phyloP scores from a whole-genome alignment of 2,797 vertebrate genomes.

The Esox lucius region DNA sequence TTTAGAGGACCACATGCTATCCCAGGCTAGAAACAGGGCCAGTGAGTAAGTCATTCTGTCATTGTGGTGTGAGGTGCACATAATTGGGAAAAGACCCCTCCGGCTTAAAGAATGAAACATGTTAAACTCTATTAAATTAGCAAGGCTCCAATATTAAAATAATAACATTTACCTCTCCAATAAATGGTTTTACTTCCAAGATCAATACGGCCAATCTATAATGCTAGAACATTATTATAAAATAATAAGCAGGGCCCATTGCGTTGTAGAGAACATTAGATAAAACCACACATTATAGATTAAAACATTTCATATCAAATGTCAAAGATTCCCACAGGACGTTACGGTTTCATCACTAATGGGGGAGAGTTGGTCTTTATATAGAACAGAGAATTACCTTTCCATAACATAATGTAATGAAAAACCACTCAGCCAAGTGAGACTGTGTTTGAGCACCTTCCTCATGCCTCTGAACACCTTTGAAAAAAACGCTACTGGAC shows the following conservation, averaged over 20 bases:
- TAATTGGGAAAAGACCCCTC: conserved; percentile 51
- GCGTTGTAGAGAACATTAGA: conserved; percentile 73
- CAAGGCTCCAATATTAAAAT: conserved; percentile 79
- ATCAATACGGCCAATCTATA: conserved; percentile 77
- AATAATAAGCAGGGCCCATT: conserved; percentile 78
- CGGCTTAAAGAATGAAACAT: conserved; percentile 65
- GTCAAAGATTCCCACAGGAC: conserved; percentile 75
- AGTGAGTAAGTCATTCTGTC: conserved; percentile 44
- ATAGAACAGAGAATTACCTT: conserved; percentile 46
- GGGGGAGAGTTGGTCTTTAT: conserved; percentile 43
- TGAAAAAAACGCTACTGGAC: conserved; percentile 26
- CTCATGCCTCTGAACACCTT: not conserved
- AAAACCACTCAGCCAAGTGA: conserved; percentile 30
- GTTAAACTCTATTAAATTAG: conserved; percentile 76
- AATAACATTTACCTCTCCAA: conserved; percentile 80
- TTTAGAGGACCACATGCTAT: not conserved
- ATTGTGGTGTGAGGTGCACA: conserved; percentile 25
- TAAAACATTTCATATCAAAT: conserved; percentile 81
- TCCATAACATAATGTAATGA: conserved; percentile 30
- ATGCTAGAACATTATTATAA: conserved; percentile 80
- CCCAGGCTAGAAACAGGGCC: not conserved
- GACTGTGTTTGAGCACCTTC: conserved; percentile 21
- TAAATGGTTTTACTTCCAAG: conserved; percentile 76
- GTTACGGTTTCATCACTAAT: conserved; percentile 73
- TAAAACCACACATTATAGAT: conserved; percentile 71